Base-by-base conservation (phyloP, 2,797 vertebrate species). In the Octomys mimax region DNA sequence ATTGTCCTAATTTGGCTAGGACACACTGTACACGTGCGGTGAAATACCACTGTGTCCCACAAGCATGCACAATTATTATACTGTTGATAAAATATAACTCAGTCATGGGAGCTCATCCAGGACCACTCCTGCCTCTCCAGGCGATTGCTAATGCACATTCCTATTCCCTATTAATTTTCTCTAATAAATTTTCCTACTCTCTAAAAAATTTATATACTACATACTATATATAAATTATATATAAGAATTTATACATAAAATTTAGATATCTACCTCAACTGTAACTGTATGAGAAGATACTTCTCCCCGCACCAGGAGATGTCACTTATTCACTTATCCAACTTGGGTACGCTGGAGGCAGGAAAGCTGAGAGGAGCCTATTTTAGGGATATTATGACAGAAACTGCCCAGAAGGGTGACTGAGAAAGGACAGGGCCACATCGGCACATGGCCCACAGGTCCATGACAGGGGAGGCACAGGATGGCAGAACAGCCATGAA, bases 371-470 rank as follows among this genome's bases (percentile, higher is more conserved):
- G 24, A 12, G 1, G 1, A 79, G 75, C 31, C 1, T 36, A 1
- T 5, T 36, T 61, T 33, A 26, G 62, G 49, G 7, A 19, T 1
- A 0, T 2, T 83, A 19, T 11, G 0, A 21, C 0, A 7, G n/a
- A 70, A 39, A 1, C 0, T 1, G 19, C 10, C 5, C 21, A 79
- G 77, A 10, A 19, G 19, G 26, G 28, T 28, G 16, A 28, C 7
- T 6, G 0, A 3, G 24, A 0, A 2, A 33, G 26, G 18, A 2
- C 31, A 52, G 0, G 18, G 42, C 11, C 7, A 36, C 10, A 31
- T 8, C 1, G 9, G 26, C 6, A 9, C 54, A 52, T 19, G 68
- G 57, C 2, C 77, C 52, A 2, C 13, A 39, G 12, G 8, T 2
- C 73, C 28, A 0, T 0, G 0, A 46, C 13, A 5, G 13, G 13